These are phyloP conservation scores for Asteroscopus sphinx DNA, from an alignment of 2,888 invertebrate species.

Conservation along the genomic window DNA sequence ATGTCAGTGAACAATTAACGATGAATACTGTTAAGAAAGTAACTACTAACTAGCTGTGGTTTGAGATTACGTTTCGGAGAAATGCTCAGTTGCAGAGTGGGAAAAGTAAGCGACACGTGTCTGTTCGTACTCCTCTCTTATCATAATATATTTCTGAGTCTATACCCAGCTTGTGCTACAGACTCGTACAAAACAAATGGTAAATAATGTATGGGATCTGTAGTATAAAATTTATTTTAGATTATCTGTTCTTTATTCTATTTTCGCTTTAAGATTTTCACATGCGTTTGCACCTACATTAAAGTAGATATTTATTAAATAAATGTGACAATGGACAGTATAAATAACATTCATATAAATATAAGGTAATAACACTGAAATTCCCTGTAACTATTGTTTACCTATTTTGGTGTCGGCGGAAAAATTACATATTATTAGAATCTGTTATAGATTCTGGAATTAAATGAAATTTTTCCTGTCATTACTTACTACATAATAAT, in stretches of 20 bases:
- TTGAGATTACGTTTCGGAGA: not conserved
- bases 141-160: too few relatives aligned
- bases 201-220: too few relatives aligned
- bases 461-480: conserved; percentile 14
- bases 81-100: not conserved
- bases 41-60: conserved; percentile 9
- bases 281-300: too few relatives aligned
- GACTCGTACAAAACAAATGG: too few relatives aligned
- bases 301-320: too few relatives aligned
- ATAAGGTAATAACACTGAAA: not conserved
- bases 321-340: too few relatives aligned
- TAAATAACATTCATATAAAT: not conserved
- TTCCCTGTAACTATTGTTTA: conserved; percentile 4
- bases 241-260: too few relatives aligned
- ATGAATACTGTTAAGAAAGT: conserved; percentile 43
- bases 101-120: not conserved
- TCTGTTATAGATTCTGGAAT: not conserved
- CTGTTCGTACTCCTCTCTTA: too few relatives aligned
- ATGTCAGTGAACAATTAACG: conserved; percentile 47
- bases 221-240: too few relatives aligned
- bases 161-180: too few relatives aligned
- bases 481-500: conserved; percentile 7
- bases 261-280: too few relatives aligned
- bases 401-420: conserved; percentile 4
- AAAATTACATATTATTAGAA: too few relatives aligned